phyloP scores from a whole-genome alignment of 2,113 vertebrate genomes.

The Macroglossus sobrinus region DNA sequence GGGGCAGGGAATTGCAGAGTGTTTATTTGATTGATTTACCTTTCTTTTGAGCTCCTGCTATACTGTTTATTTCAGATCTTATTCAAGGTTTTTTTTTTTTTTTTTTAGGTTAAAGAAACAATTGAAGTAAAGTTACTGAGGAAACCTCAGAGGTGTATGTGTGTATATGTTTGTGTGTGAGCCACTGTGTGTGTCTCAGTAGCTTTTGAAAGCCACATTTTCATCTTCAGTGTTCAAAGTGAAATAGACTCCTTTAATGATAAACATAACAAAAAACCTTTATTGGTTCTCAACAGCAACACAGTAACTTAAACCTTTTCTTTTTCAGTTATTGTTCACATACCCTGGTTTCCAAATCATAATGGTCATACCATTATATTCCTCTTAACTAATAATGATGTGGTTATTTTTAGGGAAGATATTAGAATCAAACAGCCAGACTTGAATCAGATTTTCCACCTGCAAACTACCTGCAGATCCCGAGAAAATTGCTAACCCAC shows the following conservation, averaged over 20 bases:
- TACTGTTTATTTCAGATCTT: background rate
- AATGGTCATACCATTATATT: background rate
- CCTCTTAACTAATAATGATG: background rate
- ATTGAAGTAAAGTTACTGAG: background rate
- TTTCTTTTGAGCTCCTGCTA: background rate
- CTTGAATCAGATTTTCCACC: background rate
- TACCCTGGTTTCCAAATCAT: too few species aligned
- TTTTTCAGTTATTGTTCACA: background rate
- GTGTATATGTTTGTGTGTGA: background rate
- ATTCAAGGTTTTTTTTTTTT: background rate
- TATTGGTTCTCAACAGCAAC: background rate
- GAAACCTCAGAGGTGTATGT: background rate
- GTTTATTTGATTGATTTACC: background rate
- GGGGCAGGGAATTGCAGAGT: accelerated
- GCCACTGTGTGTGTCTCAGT: background rate
- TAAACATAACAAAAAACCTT: background rate
- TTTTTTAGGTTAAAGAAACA: slow-evolving; percentile 12
- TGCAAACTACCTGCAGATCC: background rate
- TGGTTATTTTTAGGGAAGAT: background rate
- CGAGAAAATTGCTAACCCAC: background rate
- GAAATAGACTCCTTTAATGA: background rate
- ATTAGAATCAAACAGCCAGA: background rate
- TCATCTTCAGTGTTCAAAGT: background rate
- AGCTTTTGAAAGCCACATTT: background rate
- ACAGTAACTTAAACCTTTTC: background rate